Base-by-base conservation (phyloP, 2,888 invertebrate species). In the Drosophila neotestacea region DNA sequence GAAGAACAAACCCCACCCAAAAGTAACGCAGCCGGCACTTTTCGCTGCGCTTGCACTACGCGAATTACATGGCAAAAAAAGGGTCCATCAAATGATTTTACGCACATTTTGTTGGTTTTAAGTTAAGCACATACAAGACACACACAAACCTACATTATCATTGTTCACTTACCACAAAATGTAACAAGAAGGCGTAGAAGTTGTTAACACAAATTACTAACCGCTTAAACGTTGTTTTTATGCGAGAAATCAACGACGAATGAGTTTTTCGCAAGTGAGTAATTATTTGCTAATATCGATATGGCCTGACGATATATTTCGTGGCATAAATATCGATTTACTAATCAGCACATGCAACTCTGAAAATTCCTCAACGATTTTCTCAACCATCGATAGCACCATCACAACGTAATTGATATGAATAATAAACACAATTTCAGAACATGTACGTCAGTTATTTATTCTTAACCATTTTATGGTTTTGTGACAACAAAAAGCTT, bases 201-300 rank as follows among this genome's bases (percentile, higher is more conserved):
- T 65, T 73, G 41, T 65, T 41, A 61, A 64, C 56, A 28, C 60
- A 51, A 65, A 56, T 56, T 52, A 38, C 16, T 16, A 10, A 56
- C 78, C 69, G 62, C 73, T 69, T 51, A 56, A 64, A 58, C 73
- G 66, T 62, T 62, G 67, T 63, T 68, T 73, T 69, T 77, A 59
- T 76, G 73, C 76, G 70, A 77, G 77, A 73, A 77, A 62, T 62
- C 62, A 70, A 77, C 76, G 78, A 70, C 68, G 64, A 69, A 69
- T 69, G 68, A 68, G n/a, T 58, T 50, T 48, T 62, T 62, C 32
- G 52, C 75, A 61, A 75, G 76, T 75, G 76, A 75, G 68, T 75
- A 77, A 75, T 72, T 68, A 32, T 51, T 65, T 34, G 39, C 34
- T 13, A 16, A 16, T 64, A 64, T 64, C 64, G 64, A 64, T 66